A percentile compares a stretch with the other conserved stretches of the same genome.
These are phyloP conservation scores for Scylla paramamosain DNA, from an alignment of 1,140 invertebrate species.

Conservation along the genomic window DNA sequence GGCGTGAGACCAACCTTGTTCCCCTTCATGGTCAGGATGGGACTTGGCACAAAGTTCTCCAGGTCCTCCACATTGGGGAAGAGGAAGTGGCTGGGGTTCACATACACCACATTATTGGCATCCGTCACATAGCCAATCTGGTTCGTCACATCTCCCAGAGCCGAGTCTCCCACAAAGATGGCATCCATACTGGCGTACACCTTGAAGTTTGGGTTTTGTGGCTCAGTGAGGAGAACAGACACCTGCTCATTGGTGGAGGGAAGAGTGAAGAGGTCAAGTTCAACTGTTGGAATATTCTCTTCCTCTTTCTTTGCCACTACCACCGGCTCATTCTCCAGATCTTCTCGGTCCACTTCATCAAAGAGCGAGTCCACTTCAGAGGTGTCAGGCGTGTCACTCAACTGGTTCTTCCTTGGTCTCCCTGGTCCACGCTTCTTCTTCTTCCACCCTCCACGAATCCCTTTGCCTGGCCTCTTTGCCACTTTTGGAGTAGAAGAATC, in stretches of 20 bases:
- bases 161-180: constrained; percentile 76
- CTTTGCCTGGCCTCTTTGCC: constrained; percentile 26
- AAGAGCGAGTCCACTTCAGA: constrained; percentile 62
- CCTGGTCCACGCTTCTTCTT: constrained; percentile 59
- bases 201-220: constrained; percentile 77
- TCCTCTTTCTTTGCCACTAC: constrained; percentile 64
- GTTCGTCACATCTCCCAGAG: constrained; percentile 75
- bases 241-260: constrained; percentile 74
- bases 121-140: constrained; percentile 77
- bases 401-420: constrained; percentile 43
- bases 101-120: constrained; percentile 77
- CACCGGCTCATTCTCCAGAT: constrained; percentile 62
- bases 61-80: constrained; percentile 75
- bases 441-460: constrained; percentile 46
- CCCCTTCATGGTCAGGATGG: constrained; percentile 72
- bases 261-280: constrained; percentile 76
- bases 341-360: constrained; percentile 51
- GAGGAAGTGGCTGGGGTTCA: constrained; percentile 74
- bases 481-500: constrained; percentile 58
- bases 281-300: constrained; percentile 76
- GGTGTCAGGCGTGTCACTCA: constrained; percentile 55
- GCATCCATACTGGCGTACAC: constrained; percentile 76
- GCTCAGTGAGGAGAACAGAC: constrained; percentile 75
- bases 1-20: constrained; percentile 54
- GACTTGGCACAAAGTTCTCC: constrained; percentile 71